phyloP scores from a whole-genome alignment of 2,888 invertebrate species.

The Mythimna albipuncta region DNA sequence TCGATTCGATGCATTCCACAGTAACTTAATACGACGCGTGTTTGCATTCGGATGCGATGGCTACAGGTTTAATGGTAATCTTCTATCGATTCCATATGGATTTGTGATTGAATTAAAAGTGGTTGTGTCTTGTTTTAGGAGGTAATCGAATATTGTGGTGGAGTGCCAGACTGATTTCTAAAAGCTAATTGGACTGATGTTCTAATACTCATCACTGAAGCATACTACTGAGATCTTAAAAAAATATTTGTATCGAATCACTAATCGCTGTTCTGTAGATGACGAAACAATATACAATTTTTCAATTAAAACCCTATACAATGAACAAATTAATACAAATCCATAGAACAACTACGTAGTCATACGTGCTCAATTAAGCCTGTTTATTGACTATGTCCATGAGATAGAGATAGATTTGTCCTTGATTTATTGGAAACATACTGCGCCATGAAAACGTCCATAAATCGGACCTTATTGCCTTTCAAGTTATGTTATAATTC shows the following conservation, averaged over 20 bases:
- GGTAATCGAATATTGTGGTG: constrained; percentile 4
- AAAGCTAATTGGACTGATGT: neutral
- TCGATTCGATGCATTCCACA: constrained; percentile 61
- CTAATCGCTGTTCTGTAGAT: neutral
- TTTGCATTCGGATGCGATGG: constrained; percentile 76
- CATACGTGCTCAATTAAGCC: neutral
- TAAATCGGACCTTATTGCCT: neutral
- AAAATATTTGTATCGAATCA: neutral
- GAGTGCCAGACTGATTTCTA: neutral
- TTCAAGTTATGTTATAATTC: neutral
- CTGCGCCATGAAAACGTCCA: neutral
- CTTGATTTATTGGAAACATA: neutral
- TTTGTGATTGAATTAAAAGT: constrained; percentile 51
- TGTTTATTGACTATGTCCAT: neutral
- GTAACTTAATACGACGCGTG: constrained; percentile 78
- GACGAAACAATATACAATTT: neutral
- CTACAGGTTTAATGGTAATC: constrained; percentile 67
- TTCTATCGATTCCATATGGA: constrained; percentile 41
- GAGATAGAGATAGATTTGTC: neutral
- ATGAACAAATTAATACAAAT: neutral
- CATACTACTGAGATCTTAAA: neutral
- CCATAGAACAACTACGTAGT: neutral
- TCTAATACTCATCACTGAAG: too few relatives aligned
- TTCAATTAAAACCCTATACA: neutral
- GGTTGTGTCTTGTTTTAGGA: constrained; percentile 5